These are phyloP conservation scores for Sebastes nivosus DNA, from an alignment of 2,797 vertebrate species.

Conservation along the genomic window DNA sequence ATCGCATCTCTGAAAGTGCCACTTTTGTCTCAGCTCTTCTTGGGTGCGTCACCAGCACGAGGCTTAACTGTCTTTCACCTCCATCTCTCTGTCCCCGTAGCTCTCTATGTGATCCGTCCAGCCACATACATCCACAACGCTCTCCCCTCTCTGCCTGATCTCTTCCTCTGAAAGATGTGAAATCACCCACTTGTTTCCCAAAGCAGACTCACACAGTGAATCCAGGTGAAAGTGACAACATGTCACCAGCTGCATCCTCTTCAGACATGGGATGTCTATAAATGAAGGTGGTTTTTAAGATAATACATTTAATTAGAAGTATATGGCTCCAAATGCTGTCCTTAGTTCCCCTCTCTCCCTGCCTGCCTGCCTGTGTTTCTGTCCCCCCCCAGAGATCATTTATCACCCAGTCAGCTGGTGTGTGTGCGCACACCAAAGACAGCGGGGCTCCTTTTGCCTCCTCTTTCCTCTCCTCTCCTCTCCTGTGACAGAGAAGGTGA, in stretches of 20 bases:
- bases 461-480: neutral
- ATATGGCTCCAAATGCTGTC: neutral
- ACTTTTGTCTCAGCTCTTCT: neutral
- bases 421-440: neutral
- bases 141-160: neutral
- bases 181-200: conserved; percentile 22
- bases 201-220: conserved; percentile 18
- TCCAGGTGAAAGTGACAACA: conserved; percentile 2
- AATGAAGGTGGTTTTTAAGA: neutral
- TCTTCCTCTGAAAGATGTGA: neutral
- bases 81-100: neutral
- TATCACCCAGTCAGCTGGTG: conserved; percentile 39
- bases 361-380: neutral
- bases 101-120: neutral
- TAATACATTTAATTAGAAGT: neutral
- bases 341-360: conserved; percentile 4
- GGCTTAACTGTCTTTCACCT: neutral
- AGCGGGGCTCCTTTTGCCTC: neutral
- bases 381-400: conserved; percentile 16
- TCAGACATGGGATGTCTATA: neutral
- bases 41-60: neutral
- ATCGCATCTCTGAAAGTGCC: neutral
- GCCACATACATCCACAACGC: neutral
- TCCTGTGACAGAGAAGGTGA: conserved; percentile 22
- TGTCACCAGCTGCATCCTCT: neutral